These are phyloP conservation scores for Platygyra sinensis DNA, from an alignment of 64 coral and sea anemone genomes.

Conservation along the genomic window DNA sequence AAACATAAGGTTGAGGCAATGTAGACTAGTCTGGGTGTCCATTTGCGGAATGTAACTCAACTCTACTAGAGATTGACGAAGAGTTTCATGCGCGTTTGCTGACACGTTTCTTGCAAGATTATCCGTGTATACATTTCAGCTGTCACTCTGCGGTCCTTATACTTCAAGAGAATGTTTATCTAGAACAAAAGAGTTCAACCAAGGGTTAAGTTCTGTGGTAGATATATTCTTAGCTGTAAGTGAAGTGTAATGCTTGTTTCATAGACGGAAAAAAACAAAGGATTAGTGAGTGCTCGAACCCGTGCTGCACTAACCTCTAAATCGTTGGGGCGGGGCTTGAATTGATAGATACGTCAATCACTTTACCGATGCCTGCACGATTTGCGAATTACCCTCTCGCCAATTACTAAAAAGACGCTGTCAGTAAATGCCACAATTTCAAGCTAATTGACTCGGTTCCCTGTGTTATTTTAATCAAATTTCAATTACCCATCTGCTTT, in stretches of 20 bases:
- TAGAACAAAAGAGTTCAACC: conserved; percentile 47
- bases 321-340: conserved; percentile 84
- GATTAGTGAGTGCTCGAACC: conserved; percentile 63
- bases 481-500: conserved; percentile 68
- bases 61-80: neutral
- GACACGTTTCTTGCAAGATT: conserved; percentile 19
- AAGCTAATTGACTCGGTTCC: conserved; percentile 70
- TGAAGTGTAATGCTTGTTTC: neutral
- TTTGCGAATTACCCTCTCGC: conserved; percentile 62
- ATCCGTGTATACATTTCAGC: conserved; percentile 2
- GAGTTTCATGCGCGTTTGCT: neutral
- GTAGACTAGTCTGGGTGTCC: neutral
- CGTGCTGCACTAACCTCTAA: conserved; percentile 81
- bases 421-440: conserved; percentile 76
- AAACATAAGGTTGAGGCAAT: neutral
- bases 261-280: conserved; percentile 57
- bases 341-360: conserved; percentile 64
- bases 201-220: conserved; percentile 4
- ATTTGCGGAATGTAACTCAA: conserved; percentile 24
- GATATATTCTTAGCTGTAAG: neutral
- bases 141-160: neutral
- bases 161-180: conserved; percentile 48
- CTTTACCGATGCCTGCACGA: conserved; percentile 56
- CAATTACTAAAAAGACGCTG: conserved; percentile 89
- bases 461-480: conserved; percentile 98